A percentile compares a stretch with the other conserved stretches of the same genome.
phyloP scores from a whole-genome alignment of 2,888 invertebrate species.

The Drosophila macrospina region DNA sequence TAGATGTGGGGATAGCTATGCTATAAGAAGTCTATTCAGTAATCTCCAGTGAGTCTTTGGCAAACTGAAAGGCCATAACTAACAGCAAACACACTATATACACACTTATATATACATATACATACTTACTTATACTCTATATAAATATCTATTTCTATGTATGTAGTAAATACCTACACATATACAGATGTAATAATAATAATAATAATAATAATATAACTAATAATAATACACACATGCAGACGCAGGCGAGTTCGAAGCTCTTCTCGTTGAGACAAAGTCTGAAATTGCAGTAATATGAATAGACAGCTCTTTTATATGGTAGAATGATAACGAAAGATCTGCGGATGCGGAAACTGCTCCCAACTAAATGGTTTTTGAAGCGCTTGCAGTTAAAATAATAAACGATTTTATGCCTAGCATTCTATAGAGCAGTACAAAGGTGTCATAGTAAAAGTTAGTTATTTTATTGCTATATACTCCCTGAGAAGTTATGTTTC shows the following conservation, averaged over 20 bases:
- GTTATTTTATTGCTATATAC: neutral
- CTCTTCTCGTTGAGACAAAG: constrained; percentile 55
- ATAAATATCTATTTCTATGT: too few relatives aligned
- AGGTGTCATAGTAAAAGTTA: neutral
- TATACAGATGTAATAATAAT: constrained; percentile 29
- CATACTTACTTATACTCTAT: constrained; percentile 7
- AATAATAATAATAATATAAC: neutral
- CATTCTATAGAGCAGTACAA: constrained; percentile 17
- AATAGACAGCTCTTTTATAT: constrained; percentile 30
- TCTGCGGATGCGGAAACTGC: constrained; percentile 8
- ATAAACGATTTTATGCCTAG: constrained; percentile 16
- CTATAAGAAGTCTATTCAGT: constrained; percentile 1
- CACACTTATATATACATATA: constrained; percentile 9
- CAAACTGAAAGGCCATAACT: neutral
- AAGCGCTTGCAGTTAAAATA: constrained; percentile 5
- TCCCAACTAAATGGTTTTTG: constrained; percentile 18
- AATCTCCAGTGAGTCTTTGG: constrained; percentile 1
- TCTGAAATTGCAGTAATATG: constrained; percentile 49
- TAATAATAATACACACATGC: constrained; percentile 14
- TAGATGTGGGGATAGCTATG: neutral
- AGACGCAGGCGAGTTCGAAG: constrained; percentile 36
- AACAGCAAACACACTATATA: constrained; percentile 17
- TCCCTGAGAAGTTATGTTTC: neutral
- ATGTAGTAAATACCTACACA: constrained; percentile 10
- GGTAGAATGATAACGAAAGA: neutral